Conservation (phyloP, 2,113 vertebrate genomes). For the Vidua chalybeata region DNA sequence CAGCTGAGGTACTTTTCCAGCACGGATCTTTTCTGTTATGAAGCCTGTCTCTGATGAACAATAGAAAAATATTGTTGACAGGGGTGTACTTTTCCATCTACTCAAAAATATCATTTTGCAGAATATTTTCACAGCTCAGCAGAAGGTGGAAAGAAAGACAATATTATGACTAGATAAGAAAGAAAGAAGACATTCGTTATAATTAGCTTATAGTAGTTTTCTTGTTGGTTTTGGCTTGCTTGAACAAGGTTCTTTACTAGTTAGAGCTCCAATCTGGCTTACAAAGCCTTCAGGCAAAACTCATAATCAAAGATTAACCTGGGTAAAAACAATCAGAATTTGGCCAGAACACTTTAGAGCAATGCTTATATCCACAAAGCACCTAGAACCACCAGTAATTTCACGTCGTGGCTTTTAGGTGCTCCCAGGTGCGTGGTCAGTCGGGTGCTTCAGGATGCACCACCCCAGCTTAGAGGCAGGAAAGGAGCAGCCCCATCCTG, state of each 20-base stretch:
- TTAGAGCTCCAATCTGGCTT: background rate
- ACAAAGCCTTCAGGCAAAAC: background rate
- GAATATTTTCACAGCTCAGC: conserved; percentile 56
- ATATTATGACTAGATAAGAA: conserved; percentile 1
- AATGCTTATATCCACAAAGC: background rate
- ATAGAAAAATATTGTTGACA: conserved; percentile 23
- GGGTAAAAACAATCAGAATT: background rate
- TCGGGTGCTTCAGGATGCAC: background rate
- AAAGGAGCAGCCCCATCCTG: background rate
- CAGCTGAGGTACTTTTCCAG: background rate
- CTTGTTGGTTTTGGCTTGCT: background rate
- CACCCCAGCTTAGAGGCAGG: background rate
- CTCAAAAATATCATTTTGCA: conserved; percentile 21
- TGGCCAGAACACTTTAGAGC: background rate
- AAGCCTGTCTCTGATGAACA: conserved; percentile 35
- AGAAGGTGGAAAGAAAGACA: conserved; percentile 29
- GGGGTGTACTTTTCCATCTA: conserved; percentile 35
- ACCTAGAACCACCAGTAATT: background rate
- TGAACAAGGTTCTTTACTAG: background rate
- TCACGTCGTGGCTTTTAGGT: background rate
- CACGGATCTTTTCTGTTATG: background rate
- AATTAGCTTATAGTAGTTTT: background rate
- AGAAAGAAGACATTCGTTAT: conserved; percentile 10
- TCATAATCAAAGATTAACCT: background rate
- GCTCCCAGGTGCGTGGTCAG: rapidly evolving